phyloP scores from a whole-genome alignment of 2,113 vertebrate species.

The Chauna torquata region DNA sequence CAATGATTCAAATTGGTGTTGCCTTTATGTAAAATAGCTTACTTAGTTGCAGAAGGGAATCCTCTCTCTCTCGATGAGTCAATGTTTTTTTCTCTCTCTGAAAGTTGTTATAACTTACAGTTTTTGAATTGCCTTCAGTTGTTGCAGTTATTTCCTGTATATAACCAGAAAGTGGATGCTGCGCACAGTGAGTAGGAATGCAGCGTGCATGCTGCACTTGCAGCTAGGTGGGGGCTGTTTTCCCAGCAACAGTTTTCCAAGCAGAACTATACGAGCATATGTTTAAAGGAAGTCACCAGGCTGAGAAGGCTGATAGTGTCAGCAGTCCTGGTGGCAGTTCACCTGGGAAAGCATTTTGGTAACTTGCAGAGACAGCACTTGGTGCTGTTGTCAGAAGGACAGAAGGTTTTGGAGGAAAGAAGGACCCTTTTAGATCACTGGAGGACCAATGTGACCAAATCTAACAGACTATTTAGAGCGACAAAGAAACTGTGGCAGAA shows the following conservation, averaged over 20 bases:
- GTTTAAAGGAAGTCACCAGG: background rate
- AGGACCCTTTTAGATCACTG: background rate
- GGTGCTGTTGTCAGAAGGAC: background rate
- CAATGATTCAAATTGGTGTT: background rate
- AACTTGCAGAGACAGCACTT: background rate
- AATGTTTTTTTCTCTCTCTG: background rate
- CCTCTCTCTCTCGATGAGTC: background rate
- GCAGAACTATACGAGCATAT: background rate
- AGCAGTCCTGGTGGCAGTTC: background rate
- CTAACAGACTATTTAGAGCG: background rate
- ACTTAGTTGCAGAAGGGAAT: background rate
- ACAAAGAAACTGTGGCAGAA: background rate
- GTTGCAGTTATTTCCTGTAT: background rate
- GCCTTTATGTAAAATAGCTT: background rate
- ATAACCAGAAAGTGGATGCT: background rate
- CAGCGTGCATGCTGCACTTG: accelerated
- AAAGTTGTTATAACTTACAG: background rate
- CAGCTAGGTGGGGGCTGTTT: accelerated
- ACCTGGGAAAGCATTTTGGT: background rate
- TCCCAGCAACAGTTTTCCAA: accelerated
- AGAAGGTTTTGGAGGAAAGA: background rate
- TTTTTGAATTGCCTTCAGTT: background rate
- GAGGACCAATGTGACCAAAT: background rate
- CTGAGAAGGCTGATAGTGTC: background rate
- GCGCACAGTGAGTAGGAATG: background rate